Percentiles rank a stretch among this genome's conserved stretches.
These are phyloP conservation scores for Patiria miniata DNA, from an alignment of 35 echinoderm and acorn worm genomes.

Conservation along the genomic window DNA sequence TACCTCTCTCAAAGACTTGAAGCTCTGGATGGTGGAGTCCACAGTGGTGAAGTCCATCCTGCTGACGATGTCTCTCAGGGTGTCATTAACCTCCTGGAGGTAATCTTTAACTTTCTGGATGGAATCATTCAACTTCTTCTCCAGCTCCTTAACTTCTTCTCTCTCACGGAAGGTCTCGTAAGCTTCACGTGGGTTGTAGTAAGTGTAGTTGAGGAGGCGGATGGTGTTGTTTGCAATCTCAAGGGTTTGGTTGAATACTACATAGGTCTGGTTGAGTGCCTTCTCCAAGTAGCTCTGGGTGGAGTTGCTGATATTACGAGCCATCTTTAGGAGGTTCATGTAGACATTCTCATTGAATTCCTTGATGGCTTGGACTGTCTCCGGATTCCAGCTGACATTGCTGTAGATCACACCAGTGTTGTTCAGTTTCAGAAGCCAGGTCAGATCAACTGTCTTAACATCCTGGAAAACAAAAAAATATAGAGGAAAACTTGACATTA, in stretches of 20 bases:
- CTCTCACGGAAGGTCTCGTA: conserved; percentile 50
- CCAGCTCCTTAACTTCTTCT: conserved; percentile 34
- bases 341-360: conserved; percentile 54
- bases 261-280: conserved; percentile 62
- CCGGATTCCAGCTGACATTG: conserved; percentile 98
- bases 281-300: conserved; percentile 36
- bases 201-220: conserved; percentile 49
- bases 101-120: conserved; percentile 15
- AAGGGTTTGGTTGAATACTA: conserved; percentile 51
- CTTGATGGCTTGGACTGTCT: conserved; percentile 66
- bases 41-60: conserved; percentile 40
- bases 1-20: conserved; percentile 33
- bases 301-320: background rate
- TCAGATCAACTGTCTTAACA: conserved; percentile 76
- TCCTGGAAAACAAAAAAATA: conserved; percentile 35
- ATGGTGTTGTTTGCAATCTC: conserved; percentile 14
- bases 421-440: conserved; percentile 78
- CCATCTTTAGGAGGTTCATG: background rate
- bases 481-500: too few species aligned
- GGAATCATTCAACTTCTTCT: conserved; percentile 40
- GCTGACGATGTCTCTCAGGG: conserved; percentile 37
- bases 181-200: conserved; percentile 60
- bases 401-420: conserved; percentile 90
- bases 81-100: conserved; percentile 40
- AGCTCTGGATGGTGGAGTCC: conserved; percentile 15